Evolutionary conservation across 1,140 invertebrate genomes (phyloP).

Genomic region (Pseudoatta argentina): DNA sequence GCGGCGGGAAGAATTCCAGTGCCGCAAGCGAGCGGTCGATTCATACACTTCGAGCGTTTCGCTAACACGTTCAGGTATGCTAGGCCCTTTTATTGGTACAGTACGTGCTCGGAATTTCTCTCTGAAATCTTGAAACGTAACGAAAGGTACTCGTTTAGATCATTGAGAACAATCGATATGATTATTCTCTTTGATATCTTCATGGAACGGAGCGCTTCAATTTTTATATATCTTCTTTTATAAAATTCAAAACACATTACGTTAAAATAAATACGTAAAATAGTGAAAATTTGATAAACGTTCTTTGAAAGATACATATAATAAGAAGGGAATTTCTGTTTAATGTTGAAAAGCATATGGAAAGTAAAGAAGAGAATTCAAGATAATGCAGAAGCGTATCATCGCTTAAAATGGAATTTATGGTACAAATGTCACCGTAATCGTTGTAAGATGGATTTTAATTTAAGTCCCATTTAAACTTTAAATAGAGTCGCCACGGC

Average conservation of each 20-base stretch:
- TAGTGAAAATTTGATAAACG: not conserved
- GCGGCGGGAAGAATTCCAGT: conserved; percentile 35
- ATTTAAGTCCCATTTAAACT: conserved; percentile 60
- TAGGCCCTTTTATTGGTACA: conserved; percentile 55
- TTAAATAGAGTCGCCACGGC: conserved; percentile 52
- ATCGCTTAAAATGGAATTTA: conserved; percentile 33
- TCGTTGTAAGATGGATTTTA: conserved; percentile 49
- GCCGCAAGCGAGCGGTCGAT: conserved; percentile 39
- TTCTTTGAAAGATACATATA: not conserved
- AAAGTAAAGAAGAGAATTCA: not conserved
- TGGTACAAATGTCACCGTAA: conserved; percentile 31
- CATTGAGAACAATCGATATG: conserved; percentile 6
- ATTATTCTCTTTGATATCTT: conserved; percentile 37
- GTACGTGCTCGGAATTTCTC: conserved; percentile 39
- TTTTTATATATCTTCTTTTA: not conserved
- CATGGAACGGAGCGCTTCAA: not conserved
- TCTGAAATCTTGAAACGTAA: conserved; percentile 49
- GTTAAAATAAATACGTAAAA: not conserved
- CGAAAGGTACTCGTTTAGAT: conserved; percentile 18
- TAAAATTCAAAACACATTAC: not conserved
- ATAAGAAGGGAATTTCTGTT: not conserved
- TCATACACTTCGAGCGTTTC: conserved; percentile 56
- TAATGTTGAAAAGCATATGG: not conserved
- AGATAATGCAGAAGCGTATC: not conserved
- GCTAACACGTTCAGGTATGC: conserved; percentile 60